Conservation (phyloP, 2,113 vertebrate species). For the Podarcis raffonei region DNA sequence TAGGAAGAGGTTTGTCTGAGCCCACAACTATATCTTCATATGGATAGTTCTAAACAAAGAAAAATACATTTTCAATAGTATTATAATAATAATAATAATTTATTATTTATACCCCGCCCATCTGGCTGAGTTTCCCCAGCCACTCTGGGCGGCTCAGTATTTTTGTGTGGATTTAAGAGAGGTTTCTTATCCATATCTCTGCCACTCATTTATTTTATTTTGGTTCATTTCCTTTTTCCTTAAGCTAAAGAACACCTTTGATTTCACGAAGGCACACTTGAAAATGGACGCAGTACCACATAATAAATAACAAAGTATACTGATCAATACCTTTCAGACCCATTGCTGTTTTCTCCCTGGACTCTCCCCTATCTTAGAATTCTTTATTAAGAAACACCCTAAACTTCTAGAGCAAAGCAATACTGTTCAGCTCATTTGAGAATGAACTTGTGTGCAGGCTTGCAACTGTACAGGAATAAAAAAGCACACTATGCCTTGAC, state of each 20-base stretch:
- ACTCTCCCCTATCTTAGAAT: not conserved
- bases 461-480: fast-evolving
- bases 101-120: no score
- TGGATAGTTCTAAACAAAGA: conserved; percentile 28
- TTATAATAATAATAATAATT: no score
- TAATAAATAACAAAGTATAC: conserved; percentile 34
- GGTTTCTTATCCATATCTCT: not conserved
- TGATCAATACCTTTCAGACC: conserved; percentile 56
- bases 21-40: not conserved
- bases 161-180: not conserved
- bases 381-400: not conserved
- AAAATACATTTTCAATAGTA: not conserved
- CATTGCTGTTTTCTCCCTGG: conserved; percentile 9
- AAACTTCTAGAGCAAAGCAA: conserved; percentile 8
- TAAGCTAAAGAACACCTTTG: not conserved
- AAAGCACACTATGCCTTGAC: fast-evolving
- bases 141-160: no score
- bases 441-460: not conserved
- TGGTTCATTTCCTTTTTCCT: not conserved
- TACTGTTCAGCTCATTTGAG: conserved; percentile 34
- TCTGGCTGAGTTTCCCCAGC: no score
- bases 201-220: not conserved
- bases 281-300: not conserved
- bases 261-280: not conserved
- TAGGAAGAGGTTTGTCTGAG: conserved; percentile 11